Base-by-base conservation (phyloP, 2,113 vertebrate genomes). In the Notiomystis cincta region DNA sequence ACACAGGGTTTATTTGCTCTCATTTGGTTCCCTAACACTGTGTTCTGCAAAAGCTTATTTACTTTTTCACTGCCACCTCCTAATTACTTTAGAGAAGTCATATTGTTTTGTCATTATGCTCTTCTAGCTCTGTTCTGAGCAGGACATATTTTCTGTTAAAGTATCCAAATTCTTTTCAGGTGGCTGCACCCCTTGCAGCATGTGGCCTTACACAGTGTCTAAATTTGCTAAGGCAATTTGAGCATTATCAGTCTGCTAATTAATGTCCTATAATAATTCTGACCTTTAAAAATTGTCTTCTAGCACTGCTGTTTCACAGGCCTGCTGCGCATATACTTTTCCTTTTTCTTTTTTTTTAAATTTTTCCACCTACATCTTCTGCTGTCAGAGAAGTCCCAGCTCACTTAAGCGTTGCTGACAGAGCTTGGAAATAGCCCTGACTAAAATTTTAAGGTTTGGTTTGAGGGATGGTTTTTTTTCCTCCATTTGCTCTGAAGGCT, bases 251-350 rank as follows among this genome's bases (percentile, higher is more conserved):
- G 86, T 62, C 92, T 91, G 60, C 62, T 95, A 96, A 97, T 96
- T 96, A 89, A 89, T 82, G 79, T 82, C 67, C 83, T 83, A 87
- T 95, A 95, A 92, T 93, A 92, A 93, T 85, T 70, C 73, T 97
- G 95, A 95, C 88, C 90, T 97, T 97, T 96, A 78, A 92, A 96
- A 91, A 44, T 62, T 82, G 40, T 92, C 62, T 93, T 80, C 50
- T 38, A 70, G 82, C 80, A 44, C n/a, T 85, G 62, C 81, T 95
- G n/a, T 77, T 90, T 79, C 66, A 87, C 58, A 82, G 48, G 48
- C 91, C 78, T 83, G 86, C 87, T 91, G 78, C 13, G 67, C 60
- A 60, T 79, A 50, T 31, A 20, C 27, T 84, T 66, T 28, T 17
- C 9, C 5, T 17, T 13, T 37, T 44, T 42, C 28, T 33, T 65